phyloP scores from a whole-genome alignment of 2,888 invertebrate genomes.

The Acanthoscelides obtectus region DNA sequence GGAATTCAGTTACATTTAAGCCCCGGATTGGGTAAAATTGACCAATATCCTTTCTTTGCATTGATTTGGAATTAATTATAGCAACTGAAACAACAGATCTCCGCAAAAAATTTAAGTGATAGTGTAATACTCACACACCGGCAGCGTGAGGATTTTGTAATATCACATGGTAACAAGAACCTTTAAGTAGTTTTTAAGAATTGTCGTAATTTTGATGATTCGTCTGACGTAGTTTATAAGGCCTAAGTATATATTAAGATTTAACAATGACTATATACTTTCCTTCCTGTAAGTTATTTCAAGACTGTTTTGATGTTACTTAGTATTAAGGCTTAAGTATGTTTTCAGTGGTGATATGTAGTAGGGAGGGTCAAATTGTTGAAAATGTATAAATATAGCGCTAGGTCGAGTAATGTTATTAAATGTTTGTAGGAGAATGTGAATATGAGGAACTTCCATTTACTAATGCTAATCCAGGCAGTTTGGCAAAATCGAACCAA shows the following conservation, averaged over 20 bases:
- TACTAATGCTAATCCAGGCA: not conserved
- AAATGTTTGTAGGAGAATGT: not conserved
- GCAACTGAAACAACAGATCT: too few relatives aligned
- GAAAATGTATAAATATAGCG: not conserved
- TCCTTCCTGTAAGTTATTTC: not conserved
- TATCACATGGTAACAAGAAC: constrained; percentile 4
- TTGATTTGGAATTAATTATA: too few relatives aligned
- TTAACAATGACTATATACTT: constrained; percentile 4
- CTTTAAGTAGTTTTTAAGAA: constrained; percentile 15
- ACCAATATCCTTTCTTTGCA: too few relatives aligned
- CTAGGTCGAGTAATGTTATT: not conserved
- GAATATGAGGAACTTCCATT: not conserved
- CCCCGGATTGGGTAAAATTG: too few relatives aligned
- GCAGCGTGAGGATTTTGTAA: not conserved
- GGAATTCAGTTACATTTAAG: too few relatives aligned
- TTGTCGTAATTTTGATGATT: constrained; percentile 9
- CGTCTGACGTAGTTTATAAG: constrained; percentile 13
- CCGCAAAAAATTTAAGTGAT: not conserved
- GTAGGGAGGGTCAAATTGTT: not conserved
- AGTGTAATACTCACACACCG: not conserved
- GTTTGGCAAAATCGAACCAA: too few relatives aligned
- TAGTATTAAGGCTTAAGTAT: not conserved
- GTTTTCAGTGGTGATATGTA: not conserved
- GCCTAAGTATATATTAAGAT: constrained; percentile 14
- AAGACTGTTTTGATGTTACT: constrained; percentile 8